Evolutionary conservation across 2,113 vertebrate genomes (phyloP).

Genomic region (Pluvialis apricaria): DNA sequence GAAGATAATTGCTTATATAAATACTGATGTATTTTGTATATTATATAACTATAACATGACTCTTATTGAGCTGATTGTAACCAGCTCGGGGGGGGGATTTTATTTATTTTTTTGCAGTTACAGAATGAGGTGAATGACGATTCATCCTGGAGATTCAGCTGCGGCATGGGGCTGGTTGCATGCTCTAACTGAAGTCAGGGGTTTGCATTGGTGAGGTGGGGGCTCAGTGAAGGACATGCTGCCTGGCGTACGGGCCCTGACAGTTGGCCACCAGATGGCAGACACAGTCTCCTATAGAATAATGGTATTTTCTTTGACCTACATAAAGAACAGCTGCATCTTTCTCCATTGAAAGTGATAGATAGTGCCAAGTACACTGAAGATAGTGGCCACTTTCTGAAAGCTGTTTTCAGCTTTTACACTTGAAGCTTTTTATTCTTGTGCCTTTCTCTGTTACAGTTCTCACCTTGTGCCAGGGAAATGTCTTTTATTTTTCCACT

Average conservation of each 20-base stretch:
- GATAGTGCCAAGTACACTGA: neutral
- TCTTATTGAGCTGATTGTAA: neutral
- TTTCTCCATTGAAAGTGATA: neutral
- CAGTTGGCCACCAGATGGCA: neutral
- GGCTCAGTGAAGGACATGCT: fast-evolving
- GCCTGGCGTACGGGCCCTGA: neutral
- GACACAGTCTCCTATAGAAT: neutral
- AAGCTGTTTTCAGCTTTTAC: neutral
- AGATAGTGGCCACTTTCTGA: neutral
- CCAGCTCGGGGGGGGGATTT: neutral
- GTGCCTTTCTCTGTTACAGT: neutral
- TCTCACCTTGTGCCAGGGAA: neutral
- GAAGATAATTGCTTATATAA: neutral
- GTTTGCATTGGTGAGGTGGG: no score
- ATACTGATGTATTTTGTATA: neutral
- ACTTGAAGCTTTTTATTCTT: neutral
- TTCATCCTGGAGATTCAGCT: neutral
- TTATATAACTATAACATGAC: neutral
- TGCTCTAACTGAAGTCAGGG: neutral
- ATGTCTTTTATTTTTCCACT: neutral
- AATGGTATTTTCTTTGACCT: neutral
- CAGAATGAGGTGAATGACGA: fast-evolving
- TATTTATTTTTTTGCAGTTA: neutral
- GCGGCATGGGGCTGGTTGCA: neutral
- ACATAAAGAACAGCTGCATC: neutral